A percentile compares a stretch with the other conserved stretches of the same genome.
Conservation (phyloP, 2,113 vertebrate species). For the Tyto alba region DNA sequence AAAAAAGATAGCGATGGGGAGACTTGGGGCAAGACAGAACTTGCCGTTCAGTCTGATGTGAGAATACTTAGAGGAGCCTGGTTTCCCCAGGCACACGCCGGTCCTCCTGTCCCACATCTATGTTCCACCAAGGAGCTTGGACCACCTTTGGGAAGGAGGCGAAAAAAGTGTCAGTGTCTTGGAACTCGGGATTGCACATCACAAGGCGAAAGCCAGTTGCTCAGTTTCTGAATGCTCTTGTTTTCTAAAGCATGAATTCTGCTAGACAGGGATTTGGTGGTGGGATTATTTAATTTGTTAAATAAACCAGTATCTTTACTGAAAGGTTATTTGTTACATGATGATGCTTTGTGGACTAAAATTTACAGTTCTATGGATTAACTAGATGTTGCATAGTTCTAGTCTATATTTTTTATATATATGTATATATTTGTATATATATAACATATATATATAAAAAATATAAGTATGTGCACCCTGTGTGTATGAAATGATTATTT, state of each 20-base stretch:
- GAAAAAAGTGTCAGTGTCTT: not conserved
- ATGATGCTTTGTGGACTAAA: not conserved
- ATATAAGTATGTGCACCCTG: not conserved
- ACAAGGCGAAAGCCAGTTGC: not conserved
- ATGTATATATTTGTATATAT: not conserved
- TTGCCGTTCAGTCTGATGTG: not conserved
- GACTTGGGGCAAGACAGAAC: not conserved
- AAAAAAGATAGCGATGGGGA: not conserved
- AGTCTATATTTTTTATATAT: not conserved
- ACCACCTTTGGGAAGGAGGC: not conserved
- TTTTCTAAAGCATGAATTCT: not conserved
- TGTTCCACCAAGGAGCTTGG: accelerated
- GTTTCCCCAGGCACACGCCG: not conserved
- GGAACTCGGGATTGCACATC: not conserved
- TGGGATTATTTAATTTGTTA: not conserved
- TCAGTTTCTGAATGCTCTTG: not conserved
- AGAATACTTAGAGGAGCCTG: not conserved
- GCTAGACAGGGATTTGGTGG: not conserved
- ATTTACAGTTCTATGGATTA: not conserved
- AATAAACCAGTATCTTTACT: not conserved
- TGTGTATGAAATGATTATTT: not conserved
- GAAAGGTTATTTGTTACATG: not conserved
- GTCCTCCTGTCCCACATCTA: not conserved
- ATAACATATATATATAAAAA: not conserved
- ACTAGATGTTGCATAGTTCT: not conserved